Evolutionary conservation across 2,888 invertebrate species (phyloP).

Genomic region (Dicyrtoma fusca): DNA sequence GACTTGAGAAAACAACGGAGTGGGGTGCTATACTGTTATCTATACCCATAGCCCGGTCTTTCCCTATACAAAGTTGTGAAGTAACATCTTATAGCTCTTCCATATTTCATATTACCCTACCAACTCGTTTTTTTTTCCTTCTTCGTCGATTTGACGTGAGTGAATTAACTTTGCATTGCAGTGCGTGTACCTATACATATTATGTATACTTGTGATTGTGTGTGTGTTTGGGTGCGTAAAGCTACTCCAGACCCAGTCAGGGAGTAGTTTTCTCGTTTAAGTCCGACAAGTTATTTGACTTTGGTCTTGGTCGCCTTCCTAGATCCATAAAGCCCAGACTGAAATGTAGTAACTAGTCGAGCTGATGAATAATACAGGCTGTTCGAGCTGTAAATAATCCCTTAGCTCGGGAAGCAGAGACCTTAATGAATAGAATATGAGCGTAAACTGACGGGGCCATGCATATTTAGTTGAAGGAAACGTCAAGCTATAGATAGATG

Average conservation of each 20-base stretch:
- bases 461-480: neutral
- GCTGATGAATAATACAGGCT: conserved; percentile 37
- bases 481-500: neutral
- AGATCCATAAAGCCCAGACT: conserved; percentile 2
- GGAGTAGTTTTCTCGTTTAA: too few species aligned
- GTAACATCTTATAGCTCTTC: too few species aligned
- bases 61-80: too few species aligned
- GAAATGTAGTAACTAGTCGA: conserved; percentile 34
- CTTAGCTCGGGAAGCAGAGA: conserved; percentile 10
- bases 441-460: neutral
- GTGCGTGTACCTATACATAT: too few species aligned
- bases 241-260: neutral
- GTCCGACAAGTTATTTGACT: neutral
- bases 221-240: too few species aligned
- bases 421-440: conserved; percentile 40
- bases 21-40: neutral
- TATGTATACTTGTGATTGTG: too few species aligned
- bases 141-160: too few species aligned
- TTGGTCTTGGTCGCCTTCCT: conserved; percentile 6
- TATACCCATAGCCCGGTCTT: too few species aligned
- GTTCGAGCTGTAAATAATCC: conserved; percentile 38
- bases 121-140: too few species aligned
- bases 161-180: too few species aligned
- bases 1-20: neutral
- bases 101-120: too few species aligned